Evolutionary conservation across 2,113 vertebrate species (phyloP).

Genomic region (Lutjanus erythropterus): DNA sequence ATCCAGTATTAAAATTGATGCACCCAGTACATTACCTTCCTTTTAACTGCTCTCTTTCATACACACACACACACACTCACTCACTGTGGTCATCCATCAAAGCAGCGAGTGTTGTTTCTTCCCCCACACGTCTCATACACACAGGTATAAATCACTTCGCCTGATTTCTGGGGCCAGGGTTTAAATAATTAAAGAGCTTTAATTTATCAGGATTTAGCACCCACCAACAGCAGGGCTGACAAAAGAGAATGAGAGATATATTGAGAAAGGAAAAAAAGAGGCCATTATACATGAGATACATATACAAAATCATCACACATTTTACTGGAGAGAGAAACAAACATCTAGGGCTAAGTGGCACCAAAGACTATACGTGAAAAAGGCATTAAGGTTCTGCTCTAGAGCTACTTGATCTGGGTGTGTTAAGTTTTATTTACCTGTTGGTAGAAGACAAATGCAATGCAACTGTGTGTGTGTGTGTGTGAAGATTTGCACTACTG

Average conservation of each 20-base stretch:
- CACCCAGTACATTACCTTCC: constrained; percentile 24
- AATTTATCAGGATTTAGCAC: constrained; percentile 85
- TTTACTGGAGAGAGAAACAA: constrained; percentile 48
- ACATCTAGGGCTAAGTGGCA: constrained; percentile 45
- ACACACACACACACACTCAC: constrained; percentile 34
- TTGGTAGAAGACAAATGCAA: constrained; percentile 45
- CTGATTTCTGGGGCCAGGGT: constrained; percentile 80
- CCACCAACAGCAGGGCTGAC: constrained; percentile 73
- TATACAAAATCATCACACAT: constrained; percentile 61
- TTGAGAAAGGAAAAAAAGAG: constrained; percentile 16
- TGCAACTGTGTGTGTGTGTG: constrained; percentile 21
- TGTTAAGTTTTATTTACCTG: constrained; percentile 51
- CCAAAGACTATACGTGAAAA: constrained; percentile 47
- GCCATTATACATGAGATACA: constrained; percentile 55
- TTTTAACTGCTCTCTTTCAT: constrained; percentile 24
- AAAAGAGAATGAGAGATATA: constrained; percentile 59
- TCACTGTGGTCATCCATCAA: constrained; percentile 74
- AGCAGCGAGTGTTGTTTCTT: constrained; percentile 71
- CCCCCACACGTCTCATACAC: constrained; percentile 72
- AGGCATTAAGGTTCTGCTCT: constrained; percentile 53
- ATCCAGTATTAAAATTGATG: constrained; percentile 21
- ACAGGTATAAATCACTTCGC: constrained; percentile 80
- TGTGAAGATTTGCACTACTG: constrained; percentile 21
- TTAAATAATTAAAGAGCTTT: constrained; percentile 88
- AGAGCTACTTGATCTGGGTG: constrained; percentile 69